Percentiles rank a stretch among this genome's conserved stretches.
phyloP scores from a whole-genome alignment of 2,113 vertebrate genomes.

The Agelaius tricolor region DNA sequence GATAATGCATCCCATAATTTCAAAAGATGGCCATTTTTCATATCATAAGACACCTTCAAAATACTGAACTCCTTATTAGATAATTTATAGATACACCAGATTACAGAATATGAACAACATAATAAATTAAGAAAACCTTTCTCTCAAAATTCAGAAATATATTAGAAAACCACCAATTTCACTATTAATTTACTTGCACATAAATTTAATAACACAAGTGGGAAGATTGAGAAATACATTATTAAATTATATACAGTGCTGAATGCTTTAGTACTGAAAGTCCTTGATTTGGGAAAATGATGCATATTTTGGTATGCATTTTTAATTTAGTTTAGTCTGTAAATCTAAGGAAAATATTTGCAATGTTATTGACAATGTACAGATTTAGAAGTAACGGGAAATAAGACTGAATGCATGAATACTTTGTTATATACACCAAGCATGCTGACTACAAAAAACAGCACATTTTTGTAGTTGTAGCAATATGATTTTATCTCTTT shows the following conservation, averaged over 20 bases:
- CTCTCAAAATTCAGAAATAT: conserved; percentile 45
- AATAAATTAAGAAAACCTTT: conserved; percentile 41
- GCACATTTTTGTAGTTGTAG: not conserved
- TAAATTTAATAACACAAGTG: conserved; percentile 15
- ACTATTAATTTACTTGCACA: conserved; percentile 19
- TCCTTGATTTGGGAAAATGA: not conserved
- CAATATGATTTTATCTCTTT: not conserved
- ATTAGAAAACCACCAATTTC: not conserved
- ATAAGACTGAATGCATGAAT: not conserved
- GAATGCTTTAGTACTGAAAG: not conserved
- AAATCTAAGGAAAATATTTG: conserved; percentile 11
- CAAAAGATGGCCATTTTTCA: conserved; percentile 67
- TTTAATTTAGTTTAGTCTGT: not conserved
- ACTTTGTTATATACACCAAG: not conserved
- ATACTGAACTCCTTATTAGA: conserved; percentile 59
- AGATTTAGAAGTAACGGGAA: not conserved
- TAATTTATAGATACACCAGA: conserved; percentile 39
- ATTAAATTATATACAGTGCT: not conserved
- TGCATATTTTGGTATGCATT: not conserved
- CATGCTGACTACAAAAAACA: not conserved
- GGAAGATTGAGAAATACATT: not conserved
- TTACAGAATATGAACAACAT: conserved; percentile 41
- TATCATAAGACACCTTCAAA: conserved; percentile 62
- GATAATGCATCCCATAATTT: conserved; percentile 73
- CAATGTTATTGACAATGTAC: not conserved